Evolutionary conservation across 2,888 invertebrate species (phyloP).

Genomic region (Tachystola acroxantha): DNA sequence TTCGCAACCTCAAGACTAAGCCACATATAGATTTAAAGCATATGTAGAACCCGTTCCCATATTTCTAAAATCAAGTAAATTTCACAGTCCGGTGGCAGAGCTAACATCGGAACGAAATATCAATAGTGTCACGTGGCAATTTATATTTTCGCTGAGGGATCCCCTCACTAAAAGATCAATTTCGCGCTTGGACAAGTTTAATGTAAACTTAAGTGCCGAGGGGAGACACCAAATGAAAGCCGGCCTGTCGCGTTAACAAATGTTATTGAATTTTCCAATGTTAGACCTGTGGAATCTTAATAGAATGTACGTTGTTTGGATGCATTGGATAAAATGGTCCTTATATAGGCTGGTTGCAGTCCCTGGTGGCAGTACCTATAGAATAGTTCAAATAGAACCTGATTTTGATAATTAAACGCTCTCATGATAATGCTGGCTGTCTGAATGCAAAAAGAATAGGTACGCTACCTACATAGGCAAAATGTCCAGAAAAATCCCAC

Average conservation of each 20-base stretch:
- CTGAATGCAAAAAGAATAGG: too few relatives aligned
- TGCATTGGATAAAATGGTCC: too few relatives aligned
- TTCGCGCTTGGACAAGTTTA: constrained; percentile 75
- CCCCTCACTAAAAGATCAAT: constrained; percentile 75
- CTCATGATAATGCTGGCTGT: too few relatives aligned
- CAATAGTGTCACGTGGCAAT: constrained; percentile 62
- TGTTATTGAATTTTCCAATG: constrained; percentile 62
- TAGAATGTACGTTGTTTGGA: constrained; percentile 14
- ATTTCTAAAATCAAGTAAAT: constrained; percentile 15
- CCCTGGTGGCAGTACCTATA: too few relatives aligned
- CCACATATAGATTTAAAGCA: too few relatives aligned
- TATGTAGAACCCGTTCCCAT: too few relatives aligned
- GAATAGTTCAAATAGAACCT: too few relatives aligned
- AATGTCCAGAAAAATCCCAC: too few relatives aligned
- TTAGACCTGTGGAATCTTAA: constrained; percentile 32
- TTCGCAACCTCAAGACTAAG: too few relatives aligned
- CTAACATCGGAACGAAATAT: constrained; percentile 42
- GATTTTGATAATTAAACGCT: too few relatives aligned
- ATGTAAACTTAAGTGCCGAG: constrained; percentile 74
- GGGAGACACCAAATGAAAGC: constrained; percentile 64
- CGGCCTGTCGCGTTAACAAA: constrained; percentile 58
- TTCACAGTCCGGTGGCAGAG: constrained; percentile 15
- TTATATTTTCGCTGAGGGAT: constrained; percentile 65
- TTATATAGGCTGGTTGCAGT: too few relatives aligned
- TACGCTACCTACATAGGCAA: too few relatives aligned